These are phyloP conservation scores for Slavum lentiscoides DNA, from an alignment of 2,888 invertebrate species.

Conservation along the genomic window DNA sequence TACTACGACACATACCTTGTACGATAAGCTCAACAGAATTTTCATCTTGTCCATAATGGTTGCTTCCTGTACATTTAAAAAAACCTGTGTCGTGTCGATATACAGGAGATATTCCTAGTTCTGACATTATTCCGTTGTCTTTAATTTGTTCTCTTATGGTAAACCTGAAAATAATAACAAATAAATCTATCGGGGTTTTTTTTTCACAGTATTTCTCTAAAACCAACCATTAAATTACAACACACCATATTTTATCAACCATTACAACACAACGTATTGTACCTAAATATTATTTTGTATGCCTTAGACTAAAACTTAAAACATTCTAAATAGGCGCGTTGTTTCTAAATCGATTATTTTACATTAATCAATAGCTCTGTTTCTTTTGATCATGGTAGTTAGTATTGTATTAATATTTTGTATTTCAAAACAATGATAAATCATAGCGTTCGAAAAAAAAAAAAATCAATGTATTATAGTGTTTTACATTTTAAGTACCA, in stretches of 20 bases:
- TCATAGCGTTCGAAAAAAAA: too few relatives aligned
- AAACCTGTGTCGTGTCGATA: conserved; percentile 86
- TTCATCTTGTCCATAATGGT: conserved; percentile 87
- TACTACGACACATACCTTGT: conserved; percentile 68
- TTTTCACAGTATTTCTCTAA: not conserved
- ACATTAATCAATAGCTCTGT: too few relatives aligned
- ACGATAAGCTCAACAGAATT: conserved; percentile 88
- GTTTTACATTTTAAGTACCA: too few relatives aligned
- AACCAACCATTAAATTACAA: not conserved
- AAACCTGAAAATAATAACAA: conserved; percentile 63
- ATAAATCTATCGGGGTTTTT: not conserved
- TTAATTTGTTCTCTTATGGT: conserved; percentile 76
- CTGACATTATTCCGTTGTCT: conserved; percentile 81
- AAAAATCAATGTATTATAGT: too few relatives aligned
- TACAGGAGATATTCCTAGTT: conserved; percentile 80
- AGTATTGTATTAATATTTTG: too few relatives aligned
- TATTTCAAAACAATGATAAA: too few relatives aligned
- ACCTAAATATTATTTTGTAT: not conserved
- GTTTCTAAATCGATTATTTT: too few relatives aligned
- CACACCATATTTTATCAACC: too few relatives aligned
- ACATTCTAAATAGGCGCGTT: not conserved
- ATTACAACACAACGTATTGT: not conserved
- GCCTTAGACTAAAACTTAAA: not conserved
- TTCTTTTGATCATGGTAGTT: too few relatives aligned
- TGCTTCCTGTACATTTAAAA: conserved; percentile 84